These are phyloP conservation scores for Phrynocephalus forsythii DNA, from an alignment of 2,797 vertebrate genomes.

Conservation along the genomic window DNA sequence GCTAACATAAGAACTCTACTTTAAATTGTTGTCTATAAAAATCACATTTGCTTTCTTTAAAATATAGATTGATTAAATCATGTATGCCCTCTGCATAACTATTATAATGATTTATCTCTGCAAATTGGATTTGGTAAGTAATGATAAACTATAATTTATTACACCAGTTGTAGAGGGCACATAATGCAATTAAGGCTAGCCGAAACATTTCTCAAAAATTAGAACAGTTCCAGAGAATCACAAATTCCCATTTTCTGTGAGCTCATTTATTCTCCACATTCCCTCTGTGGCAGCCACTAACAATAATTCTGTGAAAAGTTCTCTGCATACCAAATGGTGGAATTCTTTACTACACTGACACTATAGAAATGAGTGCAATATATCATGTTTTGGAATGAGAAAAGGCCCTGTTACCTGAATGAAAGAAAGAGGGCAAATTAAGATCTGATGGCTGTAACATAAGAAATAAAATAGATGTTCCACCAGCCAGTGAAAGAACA, in stretches of 20 bases:
- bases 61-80: constrained; percentile 25
- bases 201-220: constrained; percentile 28
- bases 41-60: constrained; percentile 15
- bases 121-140: constrained; percentile 27
- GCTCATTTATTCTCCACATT: constrained; percentile 16
- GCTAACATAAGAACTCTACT: background rate
- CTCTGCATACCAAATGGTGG: constrained; percentile 13
- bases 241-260: background rate
- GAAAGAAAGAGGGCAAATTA: constrained; percentile 20
- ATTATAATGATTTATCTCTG: constrained; percentile 27
- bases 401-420: constrained; percentile 20
- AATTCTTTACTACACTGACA: constrained; percentile 29
- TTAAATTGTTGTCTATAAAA: constrained; percentile 34
- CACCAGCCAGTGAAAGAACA: background rate
- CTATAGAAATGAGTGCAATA: constrained; percentile 32
- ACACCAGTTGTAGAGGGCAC: constrained; percentile 15
- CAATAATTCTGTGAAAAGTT: constrained; percentile 5
- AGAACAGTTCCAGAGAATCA: background rate
- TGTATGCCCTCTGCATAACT: constrained; percentile 14
- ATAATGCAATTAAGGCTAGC: constrained; percentile 19
- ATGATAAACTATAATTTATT: constrained; percentile 42
- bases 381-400: constrained; percentile 9
- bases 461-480: background rate
- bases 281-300: constrained; percentile 11
- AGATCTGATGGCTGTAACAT: background rate